Evolutionary conservation across 1,140 invertebrate genomes (phyloP), one percentile per base, ranked within the genome.

Genomic region (Panagrolaimus sp.): DNA sequence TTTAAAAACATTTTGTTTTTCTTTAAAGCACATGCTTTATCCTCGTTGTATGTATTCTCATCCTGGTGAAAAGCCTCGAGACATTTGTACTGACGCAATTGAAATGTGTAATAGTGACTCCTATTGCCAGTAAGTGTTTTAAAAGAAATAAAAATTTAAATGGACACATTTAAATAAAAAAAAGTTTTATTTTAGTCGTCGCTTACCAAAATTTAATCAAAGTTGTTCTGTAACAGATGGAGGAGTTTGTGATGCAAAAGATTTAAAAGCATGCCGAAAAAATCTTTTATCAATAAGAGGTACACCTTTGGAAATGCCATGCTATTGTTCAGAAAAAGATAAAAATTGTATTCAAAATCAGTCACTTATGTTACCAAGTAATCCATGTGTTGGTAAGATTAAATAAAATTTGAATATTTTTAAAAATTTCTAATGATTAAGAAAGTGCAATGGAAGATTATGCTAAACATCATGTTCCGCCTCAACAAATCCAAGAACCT

Each of bases 11-110:
- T 4, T 26, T 58, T 58, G 21, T 58, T 58, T 9, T 64, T 69
- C n/a, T 64, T 70, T 78, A 66, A 62, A 76, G 74, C 76, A 78
- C 17, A 79, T 75, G 76, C 79, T 76, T 72, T 76, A 75, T 47
- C 74, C 74, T 62, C 66, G 71, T 28, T 76, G 74, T 70, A 47
- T 76, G 28, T 76, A 76, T 55, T 47, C 66, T 0, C 68, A 48
- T 70, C 70, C 48, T 12, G 63, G 45, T 17, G 55, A 67, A n/a
- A 71, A 70, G 55, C 71, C 78, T 6, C 62, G 46, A 24, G 65
- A 48, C 46, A 78, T 47, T n/a, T 78, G 76, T 48, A 78, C 76
- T 21, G 65, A 78, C 63, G 63, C 67, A n/a, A 58, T 77, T 14
- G 64, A 64, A 48, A 46, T 70, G 45, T 77, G 76, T 52, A 76